phyloP scores from a whole-genome alignment of 2,797 vertebrate species.

The Petrocephalus schoutedeni region DNA sequence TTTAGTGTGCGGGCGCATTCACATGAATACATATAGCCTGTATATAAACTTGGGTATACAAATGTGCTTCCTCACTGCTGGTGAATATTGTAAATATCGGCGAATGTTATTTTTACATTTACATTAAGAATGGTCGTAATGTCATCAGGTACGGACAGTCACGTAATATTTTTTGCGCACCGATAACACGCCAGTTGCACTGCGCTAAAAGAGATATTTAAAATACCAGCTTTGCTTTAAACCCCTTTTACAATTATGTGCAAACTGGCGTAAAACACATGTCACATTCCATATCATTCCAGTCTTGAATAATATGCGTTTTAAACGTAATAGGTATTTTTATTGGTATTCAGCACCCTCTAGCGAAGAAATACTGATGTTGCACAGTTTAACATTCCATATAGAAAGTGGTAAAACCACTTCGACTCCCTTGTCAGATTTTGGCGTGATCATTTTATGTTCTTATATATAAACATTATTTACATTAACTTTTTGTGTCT shows the following conservation, averaged over 20 bases:
- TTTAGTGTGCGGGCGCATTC: background rate
- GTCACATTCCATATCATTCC: background rate
- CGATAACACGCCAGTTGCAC: background rate
- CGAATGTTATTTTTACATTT: background rate
- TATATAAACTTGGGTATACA: background rate
- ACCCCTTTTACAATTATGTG: too few species aligned
- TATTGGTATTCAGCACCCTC: background rate
- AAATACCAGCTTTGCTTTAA: too few species aligned
- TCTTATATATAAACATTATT: background rate
- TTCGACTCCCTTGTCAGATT: background rate
- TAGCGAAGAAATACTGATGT: background rate
- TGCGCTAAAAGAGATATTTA: background rate
- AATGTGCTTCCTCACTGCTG: background rate
- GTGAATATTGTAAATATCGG: background rate
- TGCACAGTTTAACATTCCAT: background rate
- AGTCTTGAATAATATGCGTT: background rate
- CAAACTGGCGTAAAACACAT: background rate
- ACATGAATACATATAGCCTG: background rate
- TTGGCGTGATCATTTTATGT: background rate
- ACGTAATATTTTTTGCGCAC: background rate
- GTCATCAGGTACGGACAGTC: background rate
- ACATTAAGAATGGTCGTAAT: background rate
- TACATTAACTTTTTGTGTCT: background rate
- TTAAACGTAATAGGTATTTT: background rate
- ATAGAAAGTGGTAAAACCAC: background rate